Evolutionary conservation across 2,797 vertebrate genomes (phyloP), one percentile per base, ranked within the genome.

Genomic region (Phrynocephalus forsythii): DNA sequence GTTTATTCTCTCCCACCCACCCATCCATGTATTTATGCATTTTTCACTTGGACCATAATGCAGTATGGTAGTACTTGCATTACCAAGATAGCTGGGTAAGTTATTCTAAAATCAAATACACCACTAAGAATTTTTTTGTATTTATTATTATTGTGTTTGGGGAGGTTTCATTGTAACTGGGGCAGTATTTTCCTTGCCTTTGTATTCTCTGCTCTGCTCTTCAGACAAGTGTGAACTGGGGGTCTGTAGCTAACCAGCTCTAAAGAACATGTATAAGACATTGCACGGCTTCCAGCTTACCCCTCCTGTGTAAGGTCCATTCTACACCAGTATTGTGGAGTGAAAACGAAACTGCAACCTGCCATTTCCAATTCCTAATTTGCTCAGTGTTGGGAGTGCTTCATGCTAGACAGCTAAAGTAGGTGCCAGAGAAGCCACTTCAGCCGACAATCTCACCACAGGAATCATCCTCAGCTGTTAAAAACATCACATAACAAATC

Each of bases 1-100:
- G 93, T 93, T 94, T 94, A 93, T 91, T 91, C 93, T 92, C 91
- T 91, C 90, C 44, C 69, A 24, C 66, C 71, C 30, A 28, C 18
- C 11, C 71, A 38, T 28, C 9, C 48, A 66, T 50, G 30, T 16
- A 30, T 22, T 87, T 87, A 92, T 94, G 90, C 91, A 89, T 92
- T 91, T 94, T 92, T 88, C 44, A 86, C 91, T 90, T 88, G 76
- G 76, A 88, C 90, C 71, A 26, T 71, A 90, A 85, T 91, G 79
- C 77, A 86, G n/a, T 86, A 81, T 0, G 48, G 44, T 79, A 33
- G 11, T 26, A 79, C 16, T 18, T 1, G 0, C 67, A 26, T 81
- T 0, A 0, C 52, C 18, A 79, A 86, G 79, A 22, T 30, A 8
- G 5, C 0, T 0, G 0, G 67, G 0, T 0, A 30, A 0, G 60